These are phyloP conservation scores for Mirounga angustirostris DNA, from an alignment of 2,113 vertebrate species.

Conservation along the genomic window DNA sequence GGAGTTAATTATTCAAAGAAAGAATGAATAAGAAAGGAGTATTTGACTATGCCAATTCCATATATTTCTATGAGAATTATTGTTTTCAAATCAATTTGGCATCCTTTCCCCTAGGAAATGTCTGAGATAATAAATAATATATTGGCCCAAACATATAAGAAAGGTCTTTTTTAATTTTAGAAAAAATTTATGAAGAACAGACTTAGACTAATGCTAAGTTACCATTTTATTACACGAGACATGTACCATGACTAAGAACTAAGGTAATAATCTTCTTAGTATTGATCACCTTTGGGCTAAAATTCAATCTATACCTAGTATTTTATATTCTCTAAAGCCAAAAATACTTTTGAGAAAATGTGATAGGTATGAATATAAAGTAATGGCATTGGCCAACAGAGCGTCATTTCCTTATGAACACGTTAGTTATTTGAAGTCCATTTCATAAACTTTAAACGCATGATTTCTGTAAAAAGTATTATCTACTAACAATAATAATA, in stretches of 20 bases:
- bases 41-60: background rate
- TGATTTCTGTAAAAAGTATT: background rate
- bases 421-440: background rate
- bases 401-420: background rate
- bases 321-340: background rate
- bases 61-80: background rate
- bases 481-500: background rate
- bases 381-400: background rate
- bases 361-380: background rate
- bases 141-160: background rate
- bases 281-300: background rate
- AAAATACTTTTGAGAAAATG: background rate
- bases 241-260: background rate
- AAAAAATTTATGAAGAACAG: background rate
- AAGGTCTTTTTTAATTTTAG: background rate
- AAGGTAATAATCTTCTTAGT: background rate
- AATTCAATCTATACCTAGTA: background rate
- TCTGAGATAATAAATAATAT: background rate
- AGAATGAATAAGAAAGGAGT: background rate
- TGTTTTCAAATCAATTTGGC: conserved; percentile 27
- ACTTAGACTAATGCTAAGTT: background rate
- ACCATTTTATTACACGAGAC: background rate
- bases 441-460: conserved; percentile 15
- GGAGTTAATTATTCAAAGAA: background rate
- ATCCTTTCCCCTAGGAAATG: background rate